phyloP scores from a whole-genome alignment of 2,113 vertebrate genomes.

The Chrysochloris asiatica region DNA sequence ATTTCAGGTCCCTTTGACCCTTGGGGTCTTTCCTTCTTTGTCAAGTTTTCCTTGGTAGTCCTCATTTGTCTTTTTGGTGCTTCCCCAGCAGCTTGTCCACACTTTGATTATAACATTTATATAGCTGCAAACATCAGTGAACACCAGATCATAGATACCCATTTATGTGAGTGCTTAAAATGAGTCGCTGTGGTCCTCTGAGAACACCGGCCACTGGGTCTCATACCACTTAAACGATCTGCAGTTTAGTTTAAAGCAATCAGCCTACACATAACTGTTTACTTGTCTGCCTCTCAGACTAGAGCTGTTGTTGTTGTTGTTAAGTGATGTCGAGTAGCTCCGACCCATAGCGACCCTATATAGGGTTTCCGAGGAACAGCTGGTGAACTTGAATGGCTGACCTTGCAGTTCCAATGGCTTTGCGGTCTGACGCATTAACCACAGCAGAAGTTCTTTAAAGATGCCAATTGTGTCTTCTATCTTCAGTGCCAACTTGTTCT shows the following conservation, averaged over 20 bases:
- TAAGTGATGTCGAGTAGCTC: no score
- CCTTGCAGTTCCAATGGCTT: no score
- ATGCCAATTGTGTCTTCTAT: background rate
- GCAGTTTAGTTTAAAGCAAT: background rate
- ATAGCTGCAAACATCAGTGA: constrained; percentile 34
- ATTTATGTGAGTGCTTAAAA: constrained; percentile 17
- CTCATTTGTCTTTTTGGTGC: background rate
- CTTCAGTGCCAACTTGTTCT: background rate
- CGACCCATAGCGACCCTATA: no score
- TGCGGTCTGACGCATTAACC: no score
- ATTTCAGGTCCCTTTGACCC: background rate
- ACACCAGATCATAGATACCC: background rate
- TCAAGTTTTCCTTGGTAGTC: background rate
- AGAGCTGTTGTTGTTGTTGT: no score
- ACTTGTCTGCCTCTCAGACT: background rate
- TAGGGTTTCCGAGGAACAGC: no score
- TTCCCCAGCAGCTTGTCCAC: background rate
- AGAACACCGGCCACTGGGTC: background rate
- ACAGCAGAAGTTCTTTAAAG: background rate
- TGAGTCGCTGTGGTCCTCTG: constrained; percentile 10
- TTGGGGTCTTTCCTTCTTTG: background rate
- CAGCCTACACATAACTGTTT: background rate
- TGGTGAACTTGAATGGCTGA: no score
- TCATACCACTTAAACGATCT: background rate
- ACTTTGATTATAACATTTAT: constrained; percentile 12